Evolutionary conservation across 1,140 invertebrate species (phyloP), one percentile per base, ranked within the genome.

Genomic region (Tetragnatha versicolor): DNA sequence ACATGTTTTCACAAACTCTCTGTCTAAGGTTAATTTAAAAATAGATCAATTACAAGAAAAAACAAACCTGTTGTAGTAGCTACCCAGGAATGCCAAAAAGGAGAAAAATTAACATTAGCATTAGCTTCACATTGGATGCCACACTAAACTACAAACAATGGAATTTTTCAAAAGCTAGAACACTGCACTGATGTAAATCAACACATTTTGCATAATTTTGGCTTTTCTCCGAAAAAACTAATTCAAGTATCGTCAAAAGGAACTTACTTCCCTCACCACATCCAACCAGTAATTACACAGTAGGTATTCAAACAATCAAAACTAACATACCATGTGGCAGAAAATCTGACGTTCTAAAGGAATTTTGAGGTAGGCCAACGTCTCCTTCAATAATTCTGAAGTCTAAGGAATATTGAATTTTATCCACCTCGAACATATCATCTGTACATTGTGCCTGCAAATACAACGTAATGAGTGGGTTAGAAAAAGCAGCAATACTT

Each of bases 321-420:
- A n/a, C n/a, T 29, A 80, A 83, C 84, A 85, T 84, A 91, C 91
- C 91, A 86, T 94, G 91, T 66, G 92, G 92, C 84, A 90, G 88
- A 84, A 93, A 93, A 84, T 93, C 91, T 7, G 91, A 88, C 14
- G 92, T 92, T 81, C 89, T 89, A 83, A 93, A 92, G 33, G 86
- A 83, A 60, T 83, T 83, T 81, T 92, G 91, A 45, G 92, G 91
- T 82, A 92, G 85, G 84, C 90, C 91, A 72, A 94, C 92, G 87
- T 95, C 93, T 12, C 93, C 93, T 85, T 93, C 92, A 83, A 95
- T 93, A 80, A 93, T 91, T 84, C 93, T 89, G 86, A 93, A 94
- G 82, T 94, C 93, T 79, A 95, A 88, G 83, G 90, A 93, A 85
- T 94, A 95, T 61, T 94, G 89, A 82, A 92, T 90, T 84, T 91